These are phyloP conservation scores for Drosophila nasuta DNA, from an alignment of 1,140 invertebrate species.

Conservation along the genomic window DNA sequence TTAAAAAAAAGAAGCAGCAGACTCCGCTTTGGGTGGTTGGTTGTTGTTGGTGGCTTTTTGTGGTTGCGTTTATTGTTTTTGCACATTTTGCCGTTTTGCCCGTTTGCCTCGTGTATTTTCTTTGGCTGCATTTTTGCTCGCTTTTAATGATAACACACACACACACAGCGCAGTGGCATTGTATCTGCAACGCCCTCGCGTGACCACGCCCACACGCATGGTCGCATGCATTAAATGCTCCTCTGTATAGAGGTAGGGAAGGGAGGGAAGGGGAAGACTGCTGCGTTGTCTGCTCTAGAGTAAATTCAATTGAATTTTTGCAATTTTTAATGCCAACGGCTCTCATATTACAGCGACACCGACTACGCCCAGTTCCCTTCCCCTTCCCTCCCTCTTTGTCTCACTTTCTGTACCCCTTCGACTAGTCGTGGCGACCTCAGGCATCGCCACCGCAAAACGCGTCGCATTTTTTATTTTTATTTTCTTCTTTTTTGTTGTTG, in stretches of 20 bases:
- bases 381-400: background rate
- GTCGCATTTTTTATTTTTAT: constrained; percentile 52
- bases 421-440: constrained; percentile 38
- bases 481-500: constrained; percentile 52
- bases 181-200: constrained; percentile 14
- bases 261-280: too few species aligned
- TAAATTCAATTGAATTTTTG: constrained; percentile 81
- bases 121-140: constrained; percentile 74
- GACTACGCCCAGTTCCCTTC: constrained; percentile 55
- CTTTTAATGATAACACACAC: constrained; percentile 73
- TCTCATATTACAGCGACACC: constrained; percentile 71
- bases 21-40: constrained; percentile 62
- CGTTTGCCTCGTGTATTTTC: constrained; percentile 70
- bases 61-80: constrained; percentile 73
- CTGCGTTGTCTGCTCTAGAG: constrained; percentile 63
- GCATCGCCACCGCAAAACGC: constrained; percentile 52
- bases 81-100: constrained; percentile 24
- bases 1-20: constrained; percentile 55
- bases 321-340: constrained; percentile 76
- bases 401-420: constrained; percentile 10
- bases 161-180: background rate
- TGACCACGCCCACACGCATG: constrained; percentile 26
- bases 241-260: too few species aligned
- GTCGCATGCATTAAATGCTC: constrained; percentile 69
- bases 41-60: constrained; percentile 60